phyloP scores from a whole-genome alignment of 2,797 vertebrate species.

The Neomorphus geoffroyi region DNA sequence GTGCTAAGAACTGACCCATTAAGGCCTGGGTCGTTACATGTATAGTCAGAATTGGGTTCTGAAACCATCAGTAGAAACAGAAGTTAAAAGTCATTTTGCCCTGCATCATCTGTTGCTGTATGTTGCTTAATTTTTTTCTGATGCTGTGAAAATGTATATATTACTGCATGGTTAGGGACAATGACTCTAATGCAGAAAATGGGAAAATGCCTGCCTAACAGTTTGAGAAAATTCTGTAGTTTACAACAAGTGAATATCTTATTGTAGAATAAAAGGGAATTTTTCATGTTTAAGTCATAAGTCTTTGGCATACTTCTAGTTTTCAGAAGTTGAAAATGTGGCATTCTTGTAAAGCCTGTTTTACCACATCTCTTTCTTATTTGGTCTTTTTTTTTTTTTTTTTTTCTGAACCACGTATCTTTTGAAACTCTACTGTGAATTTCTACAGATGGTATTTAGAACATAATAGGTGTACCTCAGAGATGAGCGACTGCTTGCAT shows the following conservation, averaged over 20 bases:
- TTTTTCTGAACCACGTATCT: not conserved
- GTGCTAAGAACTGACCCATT: not conserved
- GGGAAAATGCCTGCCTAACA: slow-evolving; percentile 64
- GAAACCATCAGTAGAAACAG: not conserved
- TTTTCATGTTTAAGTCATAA: not conserved
- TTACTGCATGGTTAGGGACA: slow-evolving; percentile 39
- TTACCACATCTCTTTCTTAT: not conserved
- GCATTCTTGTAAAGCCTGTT: not conserved
- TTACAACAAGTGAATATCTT: not conserved
- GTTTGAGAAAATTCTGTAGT: slow-evolving; percentile 50
- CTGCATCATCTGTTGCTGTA: slow-evolving; percentile 56
- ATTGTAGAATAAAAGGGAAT: not conserved
- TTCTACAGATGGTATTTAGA: not conserved
- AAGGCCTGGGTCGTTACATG: not conserved
- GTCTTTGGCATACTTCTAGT: not conserved
- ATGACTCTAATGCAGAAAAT: not conserved
- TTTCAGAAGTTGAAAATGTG: not conserved
- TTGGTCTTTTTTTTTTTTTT: not conserved
- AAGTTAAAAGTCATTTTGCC: not conserved
- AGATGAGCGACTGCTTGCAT: not conserved
- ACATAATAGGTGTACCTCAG: not conserved
- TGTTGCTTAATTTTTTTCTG: slow-evolving; percentile 43
- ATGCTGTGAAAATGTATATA: slow-evolving; percentile 2
- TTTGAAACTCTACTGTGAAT: not conserved
- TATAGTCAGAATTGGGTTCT: not conserved